A percentile compares a stretch with the other conserved stretches of the same genome.
Conservation (phyloP, 2,113 vertebrate species). For the Felis chaus region DNA sequence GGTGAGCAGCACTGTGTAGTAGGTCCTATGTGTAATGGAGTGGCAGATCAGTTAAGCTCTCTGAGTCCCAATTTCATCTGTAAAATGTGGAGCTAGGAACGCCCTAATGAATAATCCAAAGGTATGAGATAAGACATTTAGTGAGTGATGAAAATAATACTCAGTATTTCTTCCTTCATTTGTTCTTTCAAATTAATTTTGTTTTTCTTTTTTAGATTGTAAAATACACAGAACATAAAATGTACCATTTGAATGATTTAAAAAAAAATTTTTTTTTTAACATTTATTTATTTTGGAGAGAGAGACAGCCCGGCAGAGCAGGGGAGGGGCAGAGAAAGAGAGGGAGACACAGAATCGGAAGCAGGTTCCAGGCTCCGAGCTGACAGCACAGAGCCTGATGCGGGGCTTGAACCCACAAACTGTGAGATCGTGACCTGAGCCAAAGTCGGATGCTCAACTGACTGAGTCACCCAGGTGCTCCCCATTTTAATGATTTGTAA, state of each 20-base stretch:
- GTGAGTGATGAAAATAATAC: not conserved
- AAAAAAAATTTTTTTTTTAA: no score
- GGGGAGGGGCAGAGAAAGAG: no score
- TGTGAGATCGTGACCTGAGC: no score
- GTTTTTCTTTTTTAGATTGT: not conserved
- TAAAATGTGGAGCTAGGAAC: not conserved
- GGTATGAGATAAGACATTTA: not conserved
- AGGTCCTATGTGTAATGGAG: fast-evolving
- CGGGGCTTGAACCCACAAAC: no score
- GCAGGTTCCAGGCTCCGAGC: no score
- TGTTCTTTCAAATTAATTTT: not conserved
- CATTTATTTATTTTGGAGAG: no score
- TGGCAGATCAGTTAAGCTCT: not conserved
- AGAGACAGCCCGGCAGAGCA: no score
- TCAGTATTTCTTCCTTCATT: not conserved
- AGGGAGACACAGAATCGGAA: no score
- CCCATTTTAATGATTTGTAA: not conserved
- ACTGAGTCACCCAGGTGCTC: no score
- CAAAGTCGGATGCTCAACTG: no score
- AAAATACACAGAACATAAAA: not conserved
- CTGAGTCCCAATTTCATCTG: not conserved
- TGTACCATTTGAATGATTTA: not conserved
- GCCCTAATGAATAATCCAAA: not conserved
- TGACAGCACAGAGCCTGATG: no score
- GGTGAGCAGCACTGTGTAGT: not conserved